Evolutionary conservation across 2,113 vertebrate genomes (phyloP).

Genomic region (Serilophus lunatus): DNA sequence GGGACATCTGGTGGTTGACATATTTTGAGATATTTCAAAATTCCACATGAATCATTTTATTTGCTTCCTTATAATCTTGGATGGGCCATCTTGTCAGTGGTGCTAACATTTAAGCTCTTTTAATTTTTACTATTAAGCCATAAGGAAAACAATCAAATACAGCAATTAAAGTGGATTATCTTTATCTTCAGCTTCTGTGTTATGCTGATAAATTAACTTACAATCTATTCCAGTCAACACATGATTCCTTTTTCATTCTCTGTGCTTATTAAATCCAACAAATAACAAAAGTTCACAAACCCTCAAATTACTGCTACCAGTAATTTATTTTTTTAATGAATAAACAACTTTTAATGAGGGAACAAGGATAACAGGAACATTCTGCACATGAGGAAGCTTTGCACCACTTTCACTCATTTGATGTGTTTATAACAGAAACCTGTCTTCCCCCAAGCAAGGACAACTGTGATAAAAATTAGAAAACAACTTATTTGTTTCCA

Average conservation of each 20-base stretch:
- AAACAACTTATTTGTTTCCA: not conserved
- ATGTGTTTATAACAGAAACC: not conserved
- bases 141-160: slow-evolving; percentile 49
- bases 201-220: not conserved
- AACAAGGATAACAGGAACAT: not conserved
- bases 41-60: slow-evolving; percentile 55
- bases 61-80: slow-evolving; percentile 42
- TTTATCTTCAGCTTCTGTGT: not conserved
- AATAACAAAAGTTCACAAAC: not conserved
- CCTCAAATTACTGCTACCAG: not conserved
- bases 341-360: not conserved
- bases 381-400: not conserved
- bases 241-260: not conserved
- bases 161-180: not conserved
- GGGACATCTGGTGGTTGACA: slow-evolving; percentile 57
- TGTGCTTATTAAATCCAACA: not conserved
- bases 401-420: not conserved
- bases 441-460: not conserved
- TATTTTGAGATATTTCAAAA: slow-evolving; percentile 47
- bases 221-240: not conserved
- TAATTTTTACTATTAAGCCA: slow-evolving; percentile 11
- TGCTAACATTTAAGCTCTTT: slow-evolving; percentile 37
- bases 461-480: not conserved
- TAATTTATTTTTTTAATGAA: not conserved
- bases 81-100: slow-evolving; percentile 26